Evolutionary conservation across 1,140 invertebrate species (phyloP).

Genomic region (Octopus sinensis): DNA sequence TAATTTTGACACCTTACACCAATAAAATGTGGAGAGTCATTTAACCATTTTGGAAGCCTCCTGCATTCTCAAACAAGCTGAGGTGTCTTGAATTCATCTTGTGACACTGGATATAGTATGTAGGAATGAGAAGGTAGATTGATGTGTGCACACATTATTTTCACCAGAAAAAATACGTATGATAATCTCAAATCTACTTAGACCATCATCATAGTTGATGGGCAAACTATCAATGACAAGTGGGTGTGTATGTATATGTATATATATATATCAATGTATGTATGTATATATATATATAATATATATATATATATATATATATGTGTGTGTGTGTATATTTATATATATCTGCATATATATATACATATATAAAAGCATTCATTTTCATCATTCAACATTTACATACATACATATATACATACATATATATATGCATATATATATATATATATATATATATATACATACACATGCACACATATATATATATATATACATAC

Average conservation of each 20-base stretch:
- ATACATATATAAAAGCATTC: not conserved
- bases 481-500: not conserved
- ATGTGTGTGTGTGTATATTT: not conserved
- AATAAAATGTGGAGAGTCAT: no score
- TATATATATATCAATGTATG: not conserved
- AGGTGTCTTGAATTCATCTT: no score
- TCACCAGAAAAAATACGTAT: no score
- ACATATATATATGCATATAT: not conserved
- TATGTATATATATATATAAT: not conserved
- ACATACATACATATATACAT: not conserved
- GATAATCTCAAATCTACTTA: no score
- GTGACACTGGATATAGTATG: no score
- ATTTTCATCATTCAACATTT: not conserved
- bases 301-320: not conserved
- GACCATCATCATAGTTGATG: no score
- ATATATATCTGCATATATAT: not conserved
- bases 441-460: not conserved
- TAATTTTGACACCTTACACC: no score
- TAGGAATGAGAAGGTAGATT: no score
- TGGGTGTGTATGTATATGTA: not conserved
- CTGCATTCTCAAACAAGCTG: no score
- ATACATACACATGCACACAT: not conserved
- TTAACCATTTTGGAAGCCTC: no score
- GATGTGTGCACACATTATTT: no score
- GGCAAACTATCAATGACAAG: not conserved